Evolutionary conservation across 2,888 invertebrate genomes (phyloP).

Genomic region (Falcaria lacertinaria): DNA sequence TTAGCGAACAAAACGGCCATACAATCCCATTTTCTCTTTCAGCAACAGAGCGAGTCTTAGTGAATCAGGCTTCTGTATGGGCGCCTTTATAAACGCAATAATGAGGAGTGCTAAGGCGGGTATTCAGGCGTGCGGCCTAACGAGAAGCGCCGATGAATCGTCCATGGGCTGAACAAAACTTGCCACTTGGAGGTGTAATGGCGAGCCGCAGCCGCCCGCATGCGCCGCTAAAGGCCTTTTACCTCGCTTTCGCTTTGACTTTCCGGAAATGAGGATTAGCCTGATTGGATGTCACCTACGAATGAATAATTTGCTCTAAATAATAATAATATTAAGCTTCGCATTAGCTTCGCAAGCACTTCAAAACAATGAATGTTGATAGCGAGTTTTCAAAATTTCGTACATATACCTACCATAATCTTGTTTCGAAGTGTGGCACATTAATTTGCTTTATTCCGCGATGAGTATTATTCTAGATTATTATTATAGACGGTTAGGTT

Average conservation of each 20-base stretch:
- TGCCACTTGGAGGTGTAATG: constrained; percentile 62
- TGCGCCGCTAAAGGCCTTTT: constrained; percentile 63
- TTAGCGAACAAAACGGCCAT: constrained; percentile 67
- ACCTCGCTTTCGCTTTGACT: constrained; percentile 67
- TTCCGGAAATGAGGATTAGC: constrained; percentile 54
- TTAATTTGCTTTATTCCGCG: constrained; percentile 26
- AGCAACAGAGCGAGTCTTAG: constrained; percentile 66
- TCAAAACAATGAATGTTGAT: no score
- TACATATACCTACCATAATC: no score
- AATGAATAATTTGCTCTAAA: constrained; percentile 48
- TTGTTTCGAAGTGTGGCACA: constrained; percentile 9
- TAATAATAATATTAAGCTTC: no score
- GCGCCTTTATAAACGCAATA: constrained; percentile 78
- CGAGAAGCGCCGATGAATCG: constrained; percentile 75
- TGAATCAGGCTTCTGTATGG: constrained; percentile 72
- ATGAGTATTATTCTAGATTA: constrained; percentile 37
- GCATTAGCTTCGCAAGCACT: no score
- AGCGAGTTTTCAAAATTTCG: no score
- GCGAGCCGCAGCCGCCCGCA: constrained; percentile 27
- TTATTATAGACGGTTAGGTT: constrained; percentile 38
- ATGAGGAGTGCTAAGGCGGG: constrained; percentile 74
- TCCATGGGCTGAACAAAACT: constrained; percentile 72
- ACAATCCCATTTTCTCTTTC: constrained; percentile 78
- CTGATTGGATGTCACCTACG: constrained; percentile 53
- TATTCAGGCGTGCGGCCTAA: constrained; percentile 69